phyloP scores from a whole-genome alignment of 2,888 invertebrate genomes.

The Augiades crinisus region DNA sequence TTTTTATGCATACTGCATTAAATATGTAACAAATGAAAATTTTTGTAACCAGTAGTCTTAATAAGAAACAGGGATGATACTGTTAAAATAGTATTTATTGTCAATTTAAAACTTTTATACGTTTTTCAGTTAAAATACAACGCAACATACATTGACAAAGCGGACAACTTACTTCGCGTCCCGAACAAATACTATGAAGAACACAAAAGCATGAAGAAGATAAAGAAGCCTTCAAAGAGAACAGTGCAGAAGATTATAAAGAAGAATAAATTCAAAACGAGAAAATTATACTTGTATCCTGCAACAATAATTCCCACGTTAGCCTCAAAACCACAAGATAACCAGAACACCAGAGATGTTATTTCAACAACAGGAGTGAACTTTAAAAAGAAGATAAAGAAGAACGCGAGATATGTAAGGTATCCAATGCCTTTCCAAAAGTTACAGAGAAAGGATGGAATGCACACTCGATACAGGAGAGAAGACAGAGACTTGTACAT shows the following conservation, averaged over 20 bases:
- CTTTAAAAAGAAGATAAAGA: conserved; percentile 46
- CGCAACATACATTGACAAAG: conserved; percentile 55
- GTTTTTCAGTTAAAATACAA: conserved; percentile 38
- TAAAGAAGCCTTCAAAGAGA: conserved; percentile 57
- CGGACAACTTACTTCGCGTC: conserved; percentile 55
- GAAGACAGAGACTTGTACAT: conserved; percentile 48
- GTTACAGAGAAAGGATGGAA: conserved; percentile 41
- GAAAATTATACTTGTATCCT: conserved; percentile 45
- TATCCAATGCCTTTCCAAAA: conserved; percentile 62
- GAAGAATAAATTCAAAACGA: conserved; percentile 50
- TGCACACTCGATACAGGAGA: conserved; percentile 42
- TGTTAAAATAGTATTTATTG: no score
- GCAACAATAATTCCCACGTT: conserved; percentile 41
- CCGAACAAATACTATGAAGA: conserved; percentile 48
- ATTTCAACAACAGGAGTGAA: conserved; percentile 42
- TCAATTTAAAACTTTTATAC: neutral
- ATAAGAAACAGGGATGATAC: no score
- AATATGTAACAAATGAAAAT: no score
- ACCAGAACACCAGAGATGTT: conserved; percentile 39
- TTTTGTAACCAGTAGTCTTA: no score
- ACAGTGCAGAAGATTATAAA: conserved; percentile 72
- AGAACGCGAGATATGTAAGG: conserved; percentile 45
- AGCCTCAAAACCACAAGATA: conserved; percentile 33
- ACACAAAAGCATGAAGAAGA: conserved; percentile 42
- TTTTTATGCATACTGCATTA: no score